Evolutionary conservation across 2,888 invertebrate genomes (phyloP), one percentile per base, ranked within the genome.

Genomic region (Strigamia transsilvanica): DNA sequence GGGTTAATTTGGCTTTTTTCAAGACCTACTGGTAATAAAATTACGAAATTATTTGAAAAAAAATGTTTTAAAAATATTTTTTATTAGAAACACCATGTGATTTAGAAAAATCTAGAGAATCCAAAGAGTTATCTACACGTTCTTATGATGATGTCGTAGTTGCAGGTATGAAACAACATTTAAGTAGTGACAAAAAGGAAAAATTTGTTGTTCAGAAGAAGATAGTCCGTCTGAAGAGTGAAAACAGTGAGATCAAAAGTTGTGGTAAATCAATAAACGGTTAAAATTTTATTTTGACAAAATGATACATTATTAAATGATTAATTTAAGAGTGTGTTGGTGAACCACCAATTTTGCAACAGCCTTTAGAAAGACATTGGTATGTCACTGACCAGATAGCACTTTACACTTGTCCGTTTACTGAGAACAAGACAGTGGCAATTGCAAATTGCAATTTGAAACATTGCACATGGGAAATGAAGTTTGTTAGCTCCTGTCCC

Each of bases 161-260:
- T 23, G 32, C 6, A 32, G 32, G 73, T 73, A 5, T n/a, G 9
- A 73, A 73, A 15, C 27, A 27, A 73, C 15, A 18, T 23, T 12
- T 73, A 12, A 32, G 73, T 27, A 73, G 56, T 18, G 21, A 9
- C n/a, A 18, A 23, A 73, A 73, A 73, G 73, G 10, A 4, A 32
- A 3, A 73, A 32, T 73, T 73, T 73, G 73, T 73, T 27, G n/a
- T 73, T 3, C 73, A 73, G 32, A 73, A 73, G 32, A 73, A 73
- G 32, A 73, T 73, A 27, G 73, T 32, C 15, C 12, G 56, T 9
- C 4, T 56, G 21, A 4, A 56, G 10, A 56, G 7, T 73, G 73
- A 32, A 32, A 27, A 73, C 0, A 32, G 15, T 12, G 73, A 32
- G 32, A 27, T 15, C 4, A 73, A 73, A 4, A 73, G 9, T 73